Evolutionary conservation across 2,888 invertebrate species (phyloP).

Genomic region (Synanthedon formicaeformis): DNA sequence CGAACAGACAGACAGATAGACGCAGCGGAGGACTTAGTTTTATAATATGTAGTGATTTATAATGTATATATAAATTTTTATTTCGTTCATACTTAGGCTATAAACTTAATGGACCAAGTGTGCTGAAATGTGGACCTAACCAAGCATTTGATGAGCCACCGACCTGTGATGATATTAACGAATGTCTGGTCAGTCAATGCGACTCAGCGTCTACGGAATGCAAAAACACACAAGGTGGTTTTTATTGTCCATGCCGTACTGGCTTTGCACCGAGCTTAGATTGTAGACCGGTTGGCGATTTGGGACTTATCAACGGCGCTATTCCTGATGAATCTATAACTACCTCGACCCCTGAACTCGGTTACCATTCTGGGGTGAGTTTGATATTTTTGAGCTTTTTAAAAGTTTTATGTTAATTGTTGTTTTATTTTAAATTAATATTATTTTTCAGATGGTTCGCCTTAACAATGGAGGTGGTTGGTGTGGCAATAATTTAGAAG

Average conservation of each 20-base stretch:
- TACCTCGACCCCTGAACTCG: slow-evolving; percentile 84
- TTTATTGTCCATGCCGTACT: slow-evolving; percentile 87
- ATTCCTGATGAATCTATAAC: slow-evolving; percentile 91
- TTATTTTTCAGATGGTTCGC: slow-evolving; percentile 76
- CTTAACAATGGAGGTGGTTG: slow-evolving; percentile 87
- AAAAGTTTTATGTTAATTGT: background rate
- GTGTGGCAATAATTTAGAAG: slow-evolving; percentile 89
- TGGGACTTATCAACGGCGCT: slow-evolving; percentile 88
- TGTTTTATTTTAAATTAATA: background rate
- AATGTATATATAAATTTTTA: background rate
- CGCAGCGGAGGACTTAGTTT: no score
- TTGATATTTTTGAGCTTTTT: background rate
- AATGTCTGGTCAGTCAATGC: slow-evolving; percentile 89
- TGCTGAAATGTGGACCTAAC: slow-evolving; percentile 86
- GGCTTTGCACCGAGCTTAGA: slow-evolving; percentile 89
- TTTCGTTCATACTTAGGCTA: slow-evolving; percentile 70
- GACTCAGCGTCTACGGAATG: slow-evolving; percentile 92
- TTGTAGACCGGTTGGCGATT: slow-evolving; percentile 90
- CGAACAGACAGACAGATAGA: no score
- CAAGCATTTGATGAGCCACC: slow-evolving; percentile 87
- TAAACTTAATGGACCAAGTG: slow-evolving; percentile 84
- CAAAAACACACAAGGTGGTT: slow-evolving; percentile 88
- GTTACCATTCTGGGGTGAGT: slow-evolving; percentile 84
- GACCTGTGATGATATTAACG: slow-evolving; percentile 92
- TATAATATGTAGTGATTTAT: no score